Evolutionary conservation across 64 coral and sea anemone genomes (phyloP), one percentile per base, ranked within the genome.

Genomic region (Catalaphyllia jardinei): DNA sequence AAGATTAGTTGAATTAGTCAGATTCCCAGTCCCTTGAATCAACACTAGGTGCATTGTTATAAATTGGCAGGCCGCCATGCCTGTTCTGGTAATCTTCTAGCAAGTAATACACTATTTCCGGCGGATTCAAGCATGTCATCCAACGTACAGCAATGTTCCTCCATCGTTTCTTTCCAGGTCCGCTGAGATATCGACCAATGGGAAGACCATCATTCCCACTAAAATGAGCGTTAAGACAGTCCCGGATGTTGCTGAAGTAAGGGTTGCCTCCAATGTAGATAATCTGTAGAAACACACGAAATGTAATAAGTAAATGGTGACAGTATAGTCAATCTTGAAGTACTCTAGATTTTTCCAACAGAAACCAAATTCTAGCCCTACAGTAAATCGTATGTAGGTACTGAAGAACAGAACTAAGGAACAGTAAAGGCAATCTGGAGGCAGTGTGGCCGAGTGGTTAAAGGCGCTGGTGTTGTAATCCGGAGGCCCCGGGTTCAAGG

Each of bases 211-310:
- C 97, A 31, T 99, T 99, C 3, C 97, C 97, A 33, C 97, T 99
- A 84, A 99, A 99, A 89, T 99, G 97, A 3, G 97, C 97, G 74
- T 99, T 99, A 39, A 99, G 72, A 74, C 97, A 99, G 67, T 99
- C 97, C 72, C 97, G 82, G 78, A 99, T 95, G 88, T 99, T 99
- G 74, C 97, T 99, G 55, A 95, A 99, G 71, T 95, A 95, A 29
- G 97, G 97, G 61, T 99, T 99, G 25, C 97, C 97, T 19, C 97
- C 97, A 33, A 99, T 95, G 73, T 99, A 99, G 27, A 99, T 99
- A 16, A 93, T 65, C 81, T 85, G 31, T 85, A 4, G 11, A 71
- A 52, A 71, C 5, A 27, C 9, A 7, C 2, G 7, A 7, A 29
- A 8, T 46, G 7, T 46, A 46, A 8, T 46, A 46, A 46, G 42